Conservation (phyloP, 1,140 invertebrate species). For the Drosophila lowei region DNA sequence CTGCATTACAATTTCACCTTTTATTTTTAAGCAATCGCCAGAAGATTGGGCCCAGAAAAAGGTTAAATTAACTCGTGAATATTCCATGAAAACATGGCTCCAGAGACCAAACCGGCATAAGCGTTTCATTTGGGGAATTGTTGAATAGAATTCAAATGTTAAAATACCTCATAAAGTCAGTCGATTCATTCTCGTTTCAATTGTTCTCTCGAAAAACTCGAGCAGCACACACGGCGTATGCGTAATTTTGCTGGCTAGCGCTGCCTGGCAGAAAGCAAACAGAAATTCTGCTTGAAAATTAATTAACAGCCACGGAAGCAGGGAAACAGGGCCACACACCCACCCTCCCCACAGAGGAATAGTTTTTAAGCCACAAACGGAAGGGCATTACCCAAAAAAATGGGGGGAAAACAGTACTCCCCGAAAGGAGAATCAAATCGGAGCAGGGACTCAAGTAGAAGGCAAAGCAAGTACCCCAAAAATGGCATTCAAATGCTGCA, state of each 20-base stretch:
- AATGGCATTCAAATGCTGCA: constrained; percentile 56
- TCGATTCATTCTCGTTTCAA: constrained; percentile 25
- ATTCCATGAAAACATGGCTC: neutral
- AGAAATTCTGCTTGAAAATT: constrained; percentile 63
- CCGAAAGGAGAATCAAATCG: constrained; percentile 23
- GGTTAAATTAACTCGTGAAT: neutral
- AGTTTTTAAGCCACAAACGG: constrained; percentile 26
- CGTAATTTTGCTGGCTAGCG: constrained; percentile 35
- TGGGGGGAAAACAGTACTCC: constrained; percentile 5
- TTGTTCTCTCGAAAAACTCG: constrained; percentile 14
- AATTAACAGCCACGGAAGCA: constrained; percentile 55
- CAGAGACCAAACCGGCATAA: no score
- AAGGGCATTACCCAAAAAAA: neutral
- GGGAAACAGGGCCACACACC: constrained; percentile 8
- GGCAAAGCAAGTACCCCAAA: constrained; percentile 55
- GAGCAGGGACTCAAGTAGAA: constrained; percentile 47
- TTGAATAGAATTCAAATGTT: no score
- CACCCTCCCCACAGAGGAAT: constrained; percentile 3
- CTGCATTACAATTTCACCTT: no score
- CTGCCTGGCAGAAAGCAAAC: constrained; percentile 42
- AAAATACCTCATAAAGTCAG: constrained; percentile 3
- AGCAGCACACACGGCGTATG: constrained; percentile 19
- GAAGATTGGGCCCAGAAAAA: no score
- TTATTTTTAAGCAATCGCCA: no score
- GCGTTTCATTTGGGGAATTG: no score